phyloP scores from a whole-genome alignment of 2,888 invertebrate genomes.

The Anagyrus pseudococci region DNA sequence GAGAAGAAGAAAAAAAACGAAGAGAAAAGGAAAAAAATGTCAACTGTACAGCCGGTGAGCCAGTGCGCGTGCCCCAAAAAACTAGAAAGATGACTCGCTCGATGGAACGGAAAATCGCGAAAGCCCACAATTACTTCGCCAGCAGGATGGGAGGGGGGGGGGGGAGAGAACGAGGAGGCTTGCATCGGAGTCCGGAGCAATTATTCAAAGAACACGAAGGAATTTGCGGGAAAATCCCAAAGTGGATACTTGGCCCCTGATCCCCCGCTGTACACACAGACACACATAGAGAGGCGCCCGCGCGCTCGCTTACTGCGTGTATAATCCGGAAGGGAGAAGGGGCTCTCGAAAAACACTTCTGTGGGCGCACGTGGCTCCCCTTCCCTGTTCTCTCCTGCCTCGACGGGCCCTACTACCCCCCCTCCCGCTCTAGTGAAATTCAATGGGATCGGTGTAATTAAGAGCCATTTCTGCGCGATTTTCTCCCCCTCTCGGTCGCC shows the following conservation, averaged over 20 bases:
- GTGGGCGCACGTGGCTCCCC: constrained; percentile 52
- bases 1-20: too few species aligned
- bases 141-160: background rate
- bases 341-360: constrained; percentile 48
- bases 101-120: constrained; percentile 36
- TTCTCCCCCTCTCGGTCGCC: constrained; percentile 44
- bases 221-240: constrained; percentile 42
- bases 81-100: constrained; percentile 33
- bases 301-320: background rate
- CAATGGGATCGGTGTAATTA: constrained; percentile 62
- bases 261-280: constrained; percentile 3
- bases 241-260: constrained; percentile 35
- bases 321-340: constrained; percentile 19
- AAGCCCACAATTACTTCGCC: constrained; percentile 28
- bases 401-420: constrained; percentile 41
- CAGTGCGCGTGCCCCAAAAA: constrained; percentile 3
- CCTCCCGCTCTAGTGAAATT: constrained; percentile 40
- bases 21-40: too few species aligned
- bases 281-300: background rate
- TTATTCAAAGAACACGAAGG: constrained; percentile 39
- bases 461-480: constrained; percentile 61
- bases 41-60: background rate
- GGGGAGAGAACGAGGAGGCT: background rate
- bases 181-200: constrained; percentile 14
- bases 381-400: constrained; percentile 5